A percentile compares a stretch with the other conserved stretches of the same genome.
phyloP scores from a whole-genome alignment of 2,888 invertebrate species.

The Mesorhabditis sp. region DNA sequence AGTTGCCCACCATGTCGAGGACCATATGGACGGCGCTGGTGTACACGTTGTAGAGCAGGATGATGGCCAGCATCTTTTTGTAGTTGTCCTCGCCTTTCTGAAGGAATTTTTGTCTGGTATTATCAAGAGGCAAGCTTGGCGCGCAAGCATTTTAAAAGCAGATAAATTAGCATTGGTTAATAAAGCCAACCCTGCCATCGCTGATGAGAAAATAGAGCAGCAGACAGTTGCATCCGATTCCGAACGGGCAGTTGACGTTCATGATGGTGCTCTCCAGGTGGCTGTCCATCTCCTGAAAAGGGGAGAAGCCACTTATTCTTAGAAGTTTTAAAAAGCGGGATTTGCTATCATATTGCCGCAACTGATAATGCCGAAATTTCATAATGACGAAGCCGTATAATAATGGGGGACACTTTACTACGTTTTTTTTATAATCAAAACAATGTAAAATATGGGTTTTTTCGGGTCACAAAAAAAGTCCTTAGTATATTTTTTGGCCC shows the following conservation, averaged over 20 bases:
- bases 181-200: neutral
- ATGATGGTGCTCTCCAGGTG: neutral
- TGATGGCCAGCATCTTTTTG: neutral
- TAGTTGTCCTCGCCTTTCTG: neutral
- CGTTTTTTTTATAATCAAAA: too few species aligned
- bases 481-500: too few species aligned
- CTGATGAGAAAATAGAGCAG: neutral
- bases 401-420: too few species aligned
- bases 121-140: too few species aligned
- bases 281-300: neutral
- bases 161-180: neutral
- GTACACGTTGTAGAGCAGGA: neutral
- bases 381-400: too few species aligned
- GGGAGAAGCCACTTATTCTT: too few species aligned
- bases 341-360: too few species aligned
- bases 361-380: too few species aligned
- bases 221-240: neutral
- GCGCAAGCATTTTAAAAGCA: too few species aligned
- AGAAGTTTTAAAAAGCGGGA: too few species aligned
- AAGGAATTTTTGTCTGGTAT: neutral
- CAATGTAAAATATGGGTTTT: too few species aligned
- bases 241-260: neutral
- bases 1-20: slow-evolving; percentile 1
- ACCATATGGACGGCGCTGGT: neutral
- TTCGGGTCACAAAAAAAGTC: too few species aligned